These are phyloP conservation scores for Phenacoccus solenopsis DNA, from an alignment of 1,140 invertebrate species.

Conservation along the genomic window DNA sequence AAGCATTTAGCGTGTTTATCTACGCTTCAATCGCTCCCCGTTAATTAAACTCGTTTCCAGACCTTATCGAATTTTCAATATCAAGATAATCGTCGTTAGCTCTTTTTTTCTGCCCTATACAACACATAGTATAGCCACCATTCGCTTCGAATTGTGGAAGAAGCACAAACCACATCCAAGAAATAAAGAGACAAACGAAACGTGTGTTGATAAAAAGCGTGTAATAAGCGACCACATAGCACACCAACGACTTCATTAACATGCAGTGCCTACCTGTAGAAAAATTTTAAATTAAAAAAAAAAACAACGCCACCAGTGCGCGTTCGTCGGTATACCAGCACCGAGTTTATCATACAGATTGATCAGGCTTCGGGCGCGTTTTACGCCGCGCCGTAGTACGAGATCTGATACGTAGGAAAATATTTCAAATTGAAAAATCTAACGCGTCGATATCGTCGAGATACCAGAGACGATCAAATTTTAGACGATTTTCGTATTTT, in stretches of 20 bases:
- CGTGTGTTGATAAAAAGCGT: constrained; percentile 16
- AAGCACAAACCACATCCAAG: not conserved
- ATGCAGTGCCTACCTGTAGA: constrained; percentile 7
- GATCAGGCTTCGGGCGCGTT: not conserved
- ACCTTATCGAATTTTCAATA: constrained; percentile 18
- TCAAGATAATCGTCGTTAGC: constrained; percentile 16
- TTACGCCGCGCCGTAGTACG: not conserved
- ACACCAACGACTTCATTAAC: constrained; percentile 15
- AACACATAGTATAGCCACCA: not conserved
- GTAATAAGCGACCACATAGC: constrained; percentile 10
- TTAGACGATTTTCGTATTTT: too few relatives aligned
- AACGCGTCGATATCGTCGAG: too few relatives aligned
- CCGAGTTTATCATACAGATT: not conserved
- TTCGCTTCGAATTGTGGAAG: not conserved
- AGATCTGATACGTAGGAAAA: not conserved
- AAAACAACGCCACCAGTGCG: not conserved
- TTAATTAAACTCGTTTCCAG: constrained; percentile 13
- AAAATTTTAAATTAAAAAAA: constrained; percentile 14
- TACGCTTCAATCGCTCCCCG: not conserved
- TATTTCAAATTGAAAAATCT: not conserved
- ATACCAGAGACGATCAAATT: too few relatives aligned
- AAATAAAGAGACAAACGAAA: constrained; percentile 13
- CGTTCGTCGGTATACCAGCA: not conserved
- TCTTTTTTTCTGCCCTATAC: not conserved
- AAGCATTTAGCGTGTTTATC: not conserved